Base-by-base conservation (phyloP, 2,888 invertebrate species). In the Polydrusus pterygomalis region DNA sequence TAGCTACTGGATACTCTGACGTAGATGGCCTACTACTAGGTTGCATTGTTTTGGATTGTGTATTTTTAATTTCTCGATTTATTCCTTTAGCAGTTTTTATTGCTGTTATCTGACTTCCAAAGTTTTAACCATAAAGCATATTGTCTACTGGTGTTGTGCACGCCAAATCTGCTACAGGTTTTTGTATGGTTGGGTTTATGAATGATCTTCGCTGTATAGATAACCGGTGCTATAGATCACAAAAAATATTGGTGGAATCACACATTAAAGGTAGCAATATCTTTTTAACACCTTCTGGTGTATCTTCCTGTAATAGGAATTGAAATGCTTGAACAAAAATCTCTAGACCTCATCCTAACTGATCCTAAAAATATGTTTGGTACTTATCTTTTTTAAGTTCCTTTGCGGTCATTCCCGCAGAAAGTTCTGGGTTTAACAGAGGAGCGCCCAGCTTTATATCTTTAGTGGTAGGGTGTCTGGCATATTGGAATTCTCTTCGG, bases 51-150 rank as follows among this genome's bases (percentile, higher is more conserved):
- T 40, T 40, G 9, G 40, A 8, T 40, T 40, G 40, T 11, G 2
- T 5, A 40, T 40, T 40, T 40, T 40, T 40, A 40, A 40, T 40
- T 40, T 40, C 40, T 6, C 40, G 40, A 40, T 40, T 40, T 40
- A 40, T 40, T 11, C 40, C 40, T 40, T 40, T 40, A 40, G 40
- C 40, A 40, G 40, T 40, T 7, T 40, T 40, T 40, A 40, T 40
- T 40, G 40, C 40, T 40, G 40, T 40, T 40, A 40, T 40, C 40
- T 40, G 40, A 40, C 40, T 40, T 40, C 40, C 40, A 40, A 40
- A 40, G 11, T 40, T 11, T 40, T 40, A 1, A 40, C 40, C 40
- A 40, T 40, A 40, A 40, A 40, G 40, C 40, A 40, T 40, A 40
- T 9, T 40, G 40, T 40, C 40, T 40, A 40, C 40, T 40, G 40